These are phyloP conservation scores for Pomatostomus ruficeps DNA, from an alignment of 2,113 vertebrate genomes.

Conservation along the genomic window DNA sequence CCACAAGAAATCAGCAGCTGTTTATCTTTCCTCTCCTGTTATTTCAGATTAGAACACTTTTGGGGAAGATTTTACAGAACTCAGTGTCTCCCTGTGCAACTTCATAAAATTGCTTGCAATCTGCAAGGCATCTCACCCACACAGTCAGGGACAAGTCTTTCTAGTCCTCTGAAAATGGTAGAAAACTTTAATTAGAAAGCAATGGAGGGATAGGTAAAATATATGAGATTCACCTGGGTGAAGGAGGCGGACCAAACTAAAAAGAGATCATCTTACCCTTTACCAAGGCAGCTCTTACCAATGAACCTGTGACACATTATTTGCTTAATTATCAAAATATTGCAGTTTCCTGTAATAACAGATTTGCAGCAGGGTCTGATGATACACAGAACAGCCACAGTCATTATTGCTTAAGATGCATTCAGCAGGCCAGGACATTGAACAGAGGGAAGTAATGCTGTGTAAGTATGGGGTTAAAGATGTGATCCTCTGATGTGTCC, in stretches of 20 bases:
- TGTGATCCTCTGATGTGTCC: too few species aligned
- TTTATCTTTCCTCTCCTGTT: background rate
- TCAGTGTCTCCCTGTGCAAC: background rate
- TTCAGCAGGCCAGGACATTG: background rate
- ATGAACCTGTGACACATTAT: rapidly evolving
- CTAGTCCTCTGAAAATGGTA: background rate
- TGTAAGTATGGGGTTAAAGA: background rate
- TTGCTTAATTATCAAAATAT: background rate
- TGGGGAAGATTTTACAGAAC: background rate
- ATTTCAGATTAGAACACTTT: background rate
- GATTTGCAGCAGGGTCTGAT: background rate
- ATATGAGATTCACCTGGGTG: background rate
- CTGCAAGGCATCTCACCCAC: background rate
- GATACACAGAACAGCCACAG: background rate
- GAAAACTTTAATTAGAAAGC: background rate
- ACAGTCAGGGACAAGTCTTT: background rate
- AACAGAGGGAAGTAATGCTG: background rate
- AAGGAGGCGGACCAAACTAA: background rate
- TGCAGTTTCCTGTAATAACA: background rate
- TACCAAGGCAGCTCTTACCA: background rate
- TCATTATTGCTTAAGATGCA: background rate
- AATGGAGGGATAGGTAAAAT: background rate
- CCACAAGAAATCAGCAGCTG: background rate
- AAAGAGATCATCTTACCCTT: background rate
- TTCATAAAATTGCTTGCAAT: background rate